Percentiles rank a stretch among this genome's conserved stretches.
Evolutionary conservation across 2,797 vertebrate species (phyloP).

Genomic region (Coranthus polyacanthus): DNA sequence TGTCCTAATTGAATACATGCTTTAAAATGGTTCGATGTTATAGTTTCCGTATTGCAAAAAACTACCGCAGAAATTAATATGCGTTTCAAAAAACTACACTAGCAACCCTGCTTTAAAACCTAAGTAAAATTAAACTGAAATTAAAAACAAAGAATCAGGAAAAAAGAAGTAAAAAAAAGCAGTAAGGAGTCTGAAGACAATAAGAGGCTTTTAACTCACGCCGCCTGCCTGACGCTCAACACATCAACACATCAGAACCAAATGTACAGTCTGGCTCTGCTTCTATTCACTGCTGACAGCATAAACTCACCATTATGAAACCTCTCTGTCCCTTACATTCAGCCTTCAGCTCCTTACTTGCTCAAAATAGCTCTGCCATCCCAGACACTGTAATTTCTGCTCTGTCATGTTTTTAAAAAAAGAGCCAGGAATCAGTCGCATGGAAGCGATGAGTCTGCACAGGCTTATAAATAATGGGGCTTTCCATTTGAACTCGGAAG

Average conservation of each 20-base stretch:
- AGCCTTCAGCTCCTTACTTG: not conserved
- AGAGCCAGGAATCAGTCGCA: not conserved
- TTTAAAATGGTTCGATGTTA: too few relatives aligned
- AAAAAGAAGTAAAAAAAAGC: not conserved
- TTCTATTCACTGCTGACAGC: not conserved
- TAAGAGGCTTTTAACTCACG: not conserved
- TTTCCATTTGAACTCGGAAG: too few relatives aligned
- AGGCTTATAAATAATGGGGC: not conserved
- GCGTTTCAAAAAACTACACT: too few relatives aligned
- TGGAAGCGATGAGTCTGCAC: conserved; percentile 16
- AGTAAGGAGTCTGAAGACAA: not conserved
- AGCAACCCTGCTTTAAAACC: too few relatives aligned
- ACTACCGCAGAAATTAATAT: too few relatives aligned
- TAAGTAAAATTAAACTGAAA: too few relatives aligned
- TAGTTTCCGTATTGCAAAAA: too few relatives aligned
- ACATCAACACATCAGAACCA: not conserved
- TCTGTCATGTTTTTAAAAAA: conserved; percentile 17
- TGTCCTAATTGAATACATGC: too few relatives aligned
- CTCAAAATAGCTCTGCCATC: conserved; percentile 43
- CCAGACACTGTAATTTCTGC: conserved; percentile 32
- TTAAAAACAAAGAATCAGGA: too few relatives aligned
- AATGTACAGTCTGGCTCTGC: not conserved
- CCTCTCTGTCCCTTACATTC: not conserved
- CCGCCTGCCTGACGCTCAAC: not conserved
- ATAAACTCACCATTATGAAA: not conserved